Evolutionary conservation across 2,113 vertebrate species (phyloP).

Genomic region (Melanocharis versteri): DNA sequence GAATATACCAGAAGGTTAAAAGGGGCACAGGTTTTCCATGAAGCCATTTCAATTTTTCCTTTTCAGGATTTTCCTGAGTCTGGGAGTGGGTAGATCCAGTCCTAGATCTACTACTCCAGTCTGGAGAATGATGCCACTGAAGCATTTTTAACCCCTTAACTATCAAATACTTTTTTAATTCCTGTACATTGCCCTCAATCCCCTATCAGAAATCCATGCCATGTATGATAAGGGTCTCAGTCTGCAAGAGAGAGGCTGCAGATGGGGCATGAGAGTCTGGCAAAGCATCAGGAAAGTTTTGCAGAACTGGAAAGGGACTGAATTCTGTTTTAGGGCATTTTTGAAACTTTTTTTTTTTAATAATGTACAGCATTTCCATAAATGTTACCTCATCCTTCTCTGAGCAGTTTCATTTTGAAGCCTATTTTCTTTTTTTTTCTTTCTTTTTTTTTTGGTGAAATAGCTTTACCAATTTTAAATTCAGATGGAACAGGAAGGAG

Average conservation of each 20-base stretch:
- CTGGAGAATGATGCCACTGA: neutral
- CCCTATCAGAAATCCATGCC: neutral
- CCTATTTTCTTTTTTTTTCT: neutral
- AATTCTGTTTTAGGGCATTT: neutral
- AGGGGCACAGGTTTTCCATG: neutral
- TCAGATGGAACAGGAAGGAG: neutral
- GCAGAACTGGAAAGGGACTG: neutral
- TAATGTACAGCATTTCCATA: neutral
- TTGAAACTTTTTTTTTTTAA: neutral
- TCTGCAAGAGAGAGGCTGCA: neutral
- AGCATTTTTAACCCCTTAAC: neutral
- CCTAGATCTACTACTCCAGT: neutral
- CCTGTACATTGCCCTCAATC: neutral
- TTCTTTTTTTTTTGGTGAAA: neutral
- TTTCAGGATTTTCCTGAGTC: neutral
- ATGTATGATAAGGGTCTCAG: neutral
- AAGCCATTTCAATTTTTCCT: neutral
- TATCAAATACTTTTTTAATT: neutral
- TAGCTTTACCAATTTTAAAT: neutral
- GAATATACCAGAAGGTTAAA: neutral
- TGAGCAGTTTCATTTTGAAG: neutral
- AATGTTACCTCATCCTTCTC: neutral
- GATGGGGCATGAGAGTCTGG: neutral
- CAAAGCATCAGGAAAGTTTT: neutral
- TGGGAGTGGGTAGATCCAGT: neutral